A percentile compares a stretch with the other conserved stretches of the same genome.
These are phyloP conservation scores for Apocheima hispidaria DNA, from an alignment of 2,888 invertebrate species.

Conservation along the genomic window DNA sequence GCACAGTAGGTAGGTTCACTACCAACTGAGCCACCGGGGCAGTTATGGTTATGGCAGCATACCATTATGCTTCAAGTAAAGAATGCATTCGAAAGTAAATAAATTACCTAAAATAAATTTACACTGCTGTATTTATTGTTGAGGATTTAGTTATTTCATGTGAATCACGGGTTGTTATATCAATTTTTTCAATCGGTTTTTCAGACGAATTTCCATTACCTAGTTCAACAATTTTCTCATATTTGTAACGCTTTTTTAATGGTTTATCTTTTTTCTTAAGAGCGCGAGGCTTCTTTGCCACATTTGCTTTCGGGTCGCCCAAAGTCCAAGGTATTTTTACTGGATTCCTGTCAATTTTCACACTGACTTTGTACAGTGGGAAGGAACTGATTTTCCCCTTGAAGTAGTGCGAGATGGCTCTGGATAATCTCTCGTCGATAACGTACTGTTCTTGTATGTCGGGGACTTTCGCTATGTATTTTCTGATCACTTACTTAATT, in stretches of 20 bases:
- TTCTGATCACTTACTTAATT: conserved; percentile 55
- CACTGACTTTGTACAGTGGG: conserved; percentile 70
- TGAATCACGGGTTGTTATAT: not conserved
- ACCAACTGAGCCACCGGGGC: too few relatives aligned
- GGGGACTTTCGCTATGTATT: conserved; percentile 65
- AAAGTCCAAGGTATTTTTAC: conserved; percentile 76
- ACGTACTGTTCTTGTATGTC: conserved; percentile 67
- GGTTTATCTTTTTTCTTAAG: conserved; percentile 27
- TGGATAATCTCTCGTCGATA: conserved; percentile 65
- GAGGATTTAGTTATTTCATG: not conserved
- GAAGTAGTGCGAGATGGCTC: conserved; percentile 64
- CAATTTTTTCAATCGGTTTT: conserved; percentile 2
- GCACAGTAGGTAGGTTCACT: too few relatives aligned
- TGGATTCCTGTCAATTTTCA: conserved; percentile 71
- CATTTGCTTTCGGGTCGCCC: conserved; percentile 40
- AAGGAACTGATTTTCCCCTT: conserved; percentile 67
- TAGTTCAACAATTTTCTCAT: not conserved
- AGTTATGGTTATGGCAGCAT: too few relatives aligned
- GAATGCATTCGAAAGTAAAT: not conserved
- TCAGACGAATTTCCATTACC: not conserved
- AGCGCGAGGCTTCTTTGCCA: not conserved
- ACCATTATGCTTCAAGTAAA: too few relatives aligned
- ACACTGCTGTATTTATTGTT: conserved; percentile 5
- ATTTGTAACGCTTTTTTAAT: conserved; percentile 14
- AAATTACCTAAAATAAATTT: conserved; percentile 7